Conservation (phyloP, 2,113 vertebrate species). For the Desmodus rotundus region DNA sequence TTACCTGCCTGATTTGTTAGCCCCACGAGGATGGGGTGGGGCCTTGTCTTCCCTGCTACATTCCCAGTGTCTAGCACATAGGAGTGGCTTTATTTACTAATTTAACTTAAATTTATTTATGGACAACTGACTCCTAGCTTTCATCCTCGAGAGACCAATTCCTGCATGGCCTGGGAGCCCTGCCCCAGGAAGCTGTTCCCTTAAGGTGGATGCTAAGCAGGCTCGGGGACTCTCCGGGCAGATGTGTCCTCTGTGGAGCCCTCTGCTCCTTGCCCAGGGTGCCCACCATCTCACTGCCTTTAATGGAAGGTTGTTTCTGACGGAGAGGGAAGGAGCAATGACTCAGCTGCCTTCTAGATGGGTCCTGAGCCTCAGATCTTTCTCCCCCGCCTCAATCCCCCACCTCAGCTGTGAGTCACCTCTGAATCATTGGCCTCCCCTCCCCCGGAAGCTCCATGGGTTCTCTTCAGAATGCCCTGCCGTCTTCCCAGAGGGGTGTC, state of each 20-base stretch:
- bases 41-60: background rate
- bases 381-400: background rate
- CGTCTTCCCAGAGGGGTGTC: background rate
- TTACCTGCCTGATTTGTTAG: background rate
- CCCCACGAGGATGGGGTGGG: fast-evolving
- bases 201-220: background rate
- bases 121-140: background rate
- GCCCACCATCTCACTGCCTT: background rate
- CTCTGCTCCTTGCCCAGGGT: background rate
- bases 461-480: background rate
- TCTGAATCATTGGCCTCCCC: background rate
- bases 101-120: background rate
- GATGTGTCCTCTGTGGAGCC: background rate
- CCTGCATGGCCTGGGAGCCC: background rate
- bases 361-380: background rate
- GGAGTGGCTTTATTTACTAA: background rate
- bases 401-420: background rate
- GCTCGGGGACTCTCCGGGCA: background rate
- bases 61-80: background rate
- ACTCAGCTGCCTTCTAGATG: background rate
- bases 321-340: background rate
- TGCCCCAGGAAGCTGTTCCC: background rate
- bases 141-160: background rate
- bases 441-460: background rate
- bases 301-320: background rate